These are phyloP conservation scores for Drosophila aldrichi DNA, from an alignment of 2,888 invertebrate species.

Conservation along the genomic window DNA sequence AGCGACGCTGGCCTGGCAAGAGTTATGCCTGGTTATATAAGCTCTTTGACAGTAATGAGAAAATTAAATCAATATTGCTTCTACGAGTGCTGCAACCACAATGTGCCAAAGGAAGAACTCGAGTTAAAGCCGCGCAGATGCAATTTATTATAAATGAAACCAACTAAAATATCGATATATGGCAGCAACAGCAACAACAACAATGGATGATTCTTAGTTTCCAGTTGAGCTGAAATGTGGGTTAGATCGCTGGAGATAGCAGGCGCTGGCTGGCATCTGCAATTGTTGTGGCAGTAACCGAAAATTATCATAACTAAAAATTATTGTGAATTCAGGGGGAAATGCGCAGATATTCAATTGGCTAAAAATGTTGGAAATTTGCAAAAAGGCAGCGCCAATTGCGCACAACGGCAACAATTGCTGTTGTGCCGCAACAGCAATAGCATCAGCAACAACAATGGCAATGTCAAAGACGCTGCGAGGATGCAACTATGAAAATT, in stretches of 20 bases:
- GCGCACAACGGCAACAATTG: slow-evolving; percentile 44
- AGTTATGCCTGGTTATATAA: slow-evolving; percentile 25
- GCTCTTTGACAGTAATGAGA: slow-evolving; percentile 47
- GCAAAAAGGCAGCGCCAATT: slow-evolving; percentile 79
- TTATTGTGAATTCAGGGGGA: slow-evolving; percentile 64
- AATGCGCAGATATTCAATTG: slow-evolving; percentile 63
- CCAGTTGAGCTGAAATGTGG: slow-evolving; percentile 37
- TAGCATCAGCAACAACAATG: slow-evolving; percentile 61
- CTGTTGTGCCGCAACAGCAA: slow-evolving; percentile 35
- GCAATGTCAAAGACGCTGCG: slow-evolving; percentile 72
- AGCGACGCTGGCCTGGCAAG: slow-evolving; percentile 16
- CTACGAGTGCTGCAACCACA: slow-evolving; percentile 1
- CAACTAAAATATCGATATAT: slow-evolving; percentile 9
- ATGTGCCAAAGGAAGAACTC: neutral
- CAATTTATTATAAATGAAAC: slow-evolving; percentile 5
- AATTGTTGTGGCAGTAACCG: slow-evolving; percentile 64
- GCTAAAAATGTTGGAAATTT: slow-evolving; percentile 74
- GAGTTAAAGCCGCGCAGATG: neutral
- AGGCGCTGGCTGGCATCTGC: slow-evolving; percentile 27
- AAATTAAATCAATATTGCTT: slow-evolving; percentile 21
- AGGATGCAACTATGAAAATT: slow-evolving; percentile 79
- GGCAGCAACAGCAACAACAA: slow-evolving; percentile 10
- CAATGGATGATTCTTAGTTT: neutral
- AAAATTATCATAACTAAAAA: slow-evolving; percentile 80
- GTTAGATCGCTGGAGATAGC: slow-evolving; percentile 59